phyloP scores from a whole-genome alignment of 2,113 vertebrate species.

The Callopanchax toddi region DNA sequence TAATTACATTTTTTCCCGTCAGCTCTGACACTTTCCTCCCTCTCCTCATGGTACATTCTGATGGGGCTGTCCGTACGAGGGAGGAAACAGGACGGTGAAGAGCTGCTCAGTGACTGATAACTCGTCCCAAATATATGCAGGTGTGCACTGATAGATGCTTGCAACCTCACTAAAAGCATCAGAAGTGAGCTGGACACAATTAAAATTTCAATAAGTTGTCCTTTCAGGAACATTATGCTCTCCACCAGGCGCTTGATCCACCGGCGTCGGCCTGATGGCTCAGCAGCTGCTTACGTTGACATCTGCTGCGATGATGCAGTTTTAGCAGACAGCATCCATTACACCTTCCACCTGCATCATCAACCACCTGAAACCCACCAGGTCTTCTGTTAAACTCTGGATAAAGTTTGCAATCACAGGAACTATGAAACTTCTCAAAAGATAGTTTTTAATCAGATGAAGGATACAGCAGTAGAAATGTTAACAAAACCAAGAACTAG shows the following conservation, averaged over 20 bases:
- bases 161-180: conserved; percentile 32
- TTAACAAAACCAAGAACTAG: too few relatives aligned
- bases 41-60: conserved; percentile 14
- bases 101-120: conserved; percentile 21
- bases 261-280: conserved; percentile 35
- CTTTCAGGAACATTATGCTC: conserved; percentile 56
- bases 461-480: too few relatives aligned
- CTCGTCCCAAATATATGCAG: conserved; percentile 8
- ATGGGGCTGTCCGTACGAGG: not conserved
- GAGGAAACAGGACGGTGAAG: not conserved
- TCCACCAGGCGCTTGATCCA: conserved; percentile 61
- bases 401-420: too few relatives aligned
- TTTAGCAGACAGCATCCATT: conserved; percentile 45
- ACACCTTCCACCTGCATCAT: conserved; percentile 25
- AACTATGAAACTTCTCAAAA: too few relatives aligned
- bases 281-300: conserved; percentile 29
- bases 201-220: conserved; percentile 61
- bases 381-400: too few relatives aligned
- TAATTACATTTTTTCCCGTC: conserved; percentile 52
- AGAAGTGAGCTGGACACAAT: conserved; percentile 41
- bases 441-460: too few relatives aligned
- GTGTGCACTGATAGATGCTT: not conserved
- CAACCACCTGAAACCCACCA: too few relatives aligned
- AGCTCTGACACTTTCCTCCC: conserved; percentile 8
- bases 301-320: conserved; percentile 48